Evolutionary conservation across 2,797 vertebrate species (phyloP).

Genomic region (Eutrigla gurnardus): DNA sequence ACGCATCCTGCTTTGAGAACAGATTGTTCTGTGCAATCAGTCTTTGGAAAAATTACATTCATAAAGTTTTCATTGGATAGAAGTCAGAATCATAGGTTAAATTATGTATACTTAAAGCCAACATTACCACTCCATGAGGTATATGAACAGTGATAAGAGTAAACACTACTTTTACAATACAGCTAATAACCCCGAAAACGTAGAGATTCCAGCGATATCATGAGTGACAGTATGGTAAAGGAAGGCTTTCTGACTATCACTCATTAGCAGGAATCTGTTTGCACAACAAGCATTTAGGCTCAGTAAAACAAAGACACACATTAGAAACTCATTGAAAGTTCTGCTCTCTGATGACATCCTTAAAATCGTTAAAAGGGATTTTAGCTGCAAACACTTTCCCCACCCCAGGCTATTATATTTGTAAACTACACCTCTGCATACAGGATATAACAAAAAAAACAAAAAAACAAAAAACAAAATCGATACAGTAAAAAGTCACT

Average conservation of each 20-base stretch:
- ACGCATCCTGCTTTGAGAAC: constrained; percentile 37
- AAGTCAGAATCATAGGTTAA: constrained; percentile 28
- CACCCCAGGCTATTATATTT: constrained; percentile 36
- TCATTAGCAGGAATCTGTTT: constrained; percentile 31
- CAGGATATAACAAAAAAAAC: constrained; percentile 34
- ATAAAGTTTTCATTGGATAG: constrained; percentile 34
- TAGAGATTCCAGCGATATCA: constrained; percentile 49
- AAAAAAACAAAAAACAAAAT: background rate
- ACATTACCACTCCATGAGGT: constrained; percentile 45
- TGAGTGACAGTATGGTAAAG: constrained; percentile 19
- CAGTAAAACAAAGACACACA: constrained; percentile 39
- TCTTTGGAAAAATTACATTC: constrained; percentile 54
- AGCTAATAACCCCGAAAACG: constrained; percentile 7
- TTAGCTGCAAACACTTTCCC: constrained; percentile 44
- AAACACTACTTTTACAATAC: constrained; percentile 24
- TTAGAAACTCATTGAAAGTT: constrained; percentile 9
- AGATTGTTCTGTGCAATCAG: constrained; percentile 43
- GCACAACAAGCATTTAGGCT: constrained; percentile 34
- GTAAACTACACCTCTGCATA: constrained; percentile 61
- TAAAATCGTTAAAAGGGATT: constrained; percentile 9
- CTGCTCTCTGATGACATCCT: background rate
- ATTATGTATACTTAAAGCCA: constrained; percentile 37
- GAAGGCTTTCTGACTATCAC: constrained; percentile 16
- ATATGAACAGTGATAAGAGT: constrained; percentile 50
- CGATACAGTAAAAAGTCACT: constrained; percentile 41